These are phyloP conservation scores for Helobdella robusta DNA, from an alignment of 2,888 invertebrate species.

Conservation along the genomic window DNA sequence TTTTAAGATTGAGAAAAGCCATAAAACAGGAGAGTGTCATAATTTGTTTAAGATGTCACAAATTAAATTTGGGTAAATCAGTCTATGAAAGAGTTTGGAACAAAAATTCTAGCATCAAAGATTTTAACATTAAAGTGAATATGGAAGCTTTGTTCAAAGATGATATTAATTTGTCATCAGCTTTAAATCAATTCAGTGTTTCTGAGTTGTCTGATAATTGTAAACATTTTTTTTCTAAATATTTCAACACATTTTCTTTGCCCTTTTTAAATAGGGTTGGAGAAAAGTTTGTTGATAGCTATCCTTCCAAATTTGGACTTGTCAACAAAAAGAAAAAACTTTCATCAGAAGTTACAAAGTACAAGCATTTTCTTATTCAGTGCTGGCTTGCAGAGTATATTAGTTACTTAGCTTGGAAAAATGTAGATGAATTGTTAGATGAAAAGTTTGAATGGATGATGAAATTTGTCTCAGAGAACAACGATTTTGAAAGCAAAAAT, in stretches of 20 bases:
- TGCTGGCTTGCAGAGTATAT: conserved; percentile 23
- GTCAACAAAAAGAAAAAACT: conserved; percentile 19
- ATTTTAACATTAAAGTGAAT: background rate
- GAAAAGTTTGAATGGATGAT: conserved; percentile 17
- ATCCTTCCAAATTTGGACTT: background rate
- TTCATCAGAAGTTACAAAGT: conserved; percentile 13
- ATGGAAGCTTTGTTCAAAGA: conserved; percentile 7
- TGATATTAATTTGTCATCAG: background rate
- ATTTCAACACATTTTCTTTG: conserved; percentile 7
- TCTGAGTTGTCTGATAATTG: conserved; percentile 11
- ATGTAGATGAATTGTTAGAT: background rate
- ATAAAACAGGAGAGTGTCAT: conserved; percentile 20
- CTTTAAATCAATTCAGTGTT: background rate
- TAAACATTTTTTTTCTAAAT: conserved; percentile 19
- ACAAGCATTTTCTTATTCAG: conserved; percentile 18
- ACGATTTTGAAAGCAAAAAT: conserved; percentile 17
- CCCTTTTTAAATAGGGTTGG: conserved; percentile 13
- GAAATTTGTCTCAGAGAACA: conserved; percentile 21
- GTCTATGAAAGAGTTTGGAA: conserved; percentile 22
- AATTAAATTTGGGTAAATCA: conserved; percentile 9
- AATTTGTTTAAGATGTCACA: conserved; percentile 16
- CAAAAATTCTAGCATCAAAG: background rate
- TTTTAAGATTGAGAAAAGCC: conserved; percentile 13
- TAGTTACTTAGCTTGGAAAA: conserved; percentile 16
- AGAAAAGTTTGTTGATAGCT: conserved; percentile 14